Percentiles rank a stretch among this genome's conserved stretches.
Conservation (phyloP, 2,797 vertebrate genomes). For the Orientallactaga sibirica region DNA sequence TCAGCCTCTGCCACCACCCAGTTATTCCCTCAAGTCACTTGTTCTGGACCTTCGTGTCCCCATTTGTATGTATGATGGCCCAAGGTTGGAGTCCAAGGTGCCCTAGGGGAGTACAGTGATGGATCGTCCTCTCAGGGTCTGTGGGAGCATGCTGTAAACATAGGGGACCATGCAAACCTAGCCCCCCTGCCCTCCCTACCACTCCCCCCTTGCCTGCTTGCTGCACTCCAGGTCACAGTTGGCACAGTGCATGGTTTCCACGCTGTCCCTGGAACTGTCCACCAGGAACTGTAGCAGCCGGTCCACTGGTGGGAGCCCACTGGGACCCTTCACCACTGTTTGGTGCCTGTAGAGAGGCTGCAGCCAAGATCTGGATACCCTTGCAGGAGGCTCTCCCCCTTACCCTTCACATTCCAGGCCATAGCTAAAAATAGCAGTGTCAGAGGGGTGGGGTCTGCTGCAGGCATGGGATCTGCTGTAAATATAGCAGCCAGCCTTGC, state of each 20-base stretch:
- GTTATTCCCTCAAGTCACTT: background rate
- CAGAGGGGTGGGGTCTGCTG: background rate
- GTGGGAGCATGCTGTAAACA: background rate
- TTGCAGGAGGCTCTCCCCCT: background rate
- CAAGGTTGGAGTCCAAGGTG: background rate
- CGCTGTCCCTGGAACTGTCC: slow-evolving; percentile 89
- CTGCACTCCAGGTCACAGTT: slow-evolving; percentile 91
- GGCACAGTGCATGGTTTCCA: slow-evolving; percentile 90
- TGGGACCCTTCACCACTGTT: slow-evolving; percentile 91
- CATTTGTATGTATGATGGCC: background rate
- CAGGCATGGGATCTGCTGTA: slow-evolving; percentile 33
- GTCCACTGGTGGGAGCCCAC: slow-evolving; percentile 91
- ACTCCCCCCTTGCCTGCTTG: slow-evolving; percentile 87
- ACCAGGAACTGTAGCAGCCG: slow-evolving; percentile 93
- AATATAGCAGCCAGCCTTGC: slow-evolving; percentile 34
- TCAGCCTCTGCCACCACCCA: background rate
- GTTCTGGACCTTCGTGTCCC: background rate
- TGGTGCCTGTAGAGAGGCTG: slow-evolving; percentile 86
- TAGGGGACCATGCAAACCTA: background rate
- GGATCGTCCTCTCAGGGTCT: background rate
- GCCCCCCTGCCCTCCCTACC: background rate
- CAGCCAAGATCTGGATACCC: slow-evolving; percentile 23
- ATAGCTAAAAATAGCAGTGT: slow-evolving; percentile 69
- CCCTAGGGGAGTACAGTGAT: background rate
- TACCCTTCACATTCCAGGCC: slow-evolving; percentile 31